phyloP scores from a whole-genome alignment of 2,113 vertebrate species.

The Pholis gunnellus region DNA sequence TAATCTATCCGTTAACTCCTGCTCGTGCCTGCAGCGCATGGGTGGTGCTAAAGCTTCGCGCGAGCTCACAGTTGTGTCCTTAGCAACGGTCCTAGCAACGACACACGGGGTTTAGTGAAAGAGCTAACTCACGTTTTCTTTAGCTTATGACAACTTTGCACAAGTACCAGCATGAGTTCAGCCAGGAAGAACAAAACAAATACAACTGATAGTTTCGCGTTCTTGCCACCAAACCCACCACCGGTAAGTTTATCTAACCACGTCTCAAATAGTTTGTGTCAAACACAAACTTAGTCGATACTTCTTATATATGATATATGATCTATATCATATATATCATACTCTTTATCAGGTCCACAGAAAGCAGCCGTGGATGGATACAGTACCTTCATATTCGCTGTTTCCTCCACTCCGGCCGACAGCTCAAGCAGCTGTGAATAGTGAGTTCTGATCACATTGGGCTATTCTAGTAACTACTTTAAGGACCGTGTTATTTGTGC shows the following conservation, averaged over 20 bases:
- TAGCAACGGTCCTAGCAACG: conserved; percentile 62
- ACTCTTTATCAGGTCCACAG: conserved; percentile 11
- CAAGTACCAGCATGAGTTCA: conserved; percentile 30
- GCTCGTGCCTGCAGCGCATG: too few species aligned
- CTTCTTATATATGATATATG: too few species aligned
- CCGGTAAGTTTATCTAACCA: conserved; percentile 27
- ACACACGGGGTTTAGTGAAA: neutral
- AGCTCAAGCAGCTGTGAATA: neutral
- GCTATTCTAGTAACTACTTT: neutral
- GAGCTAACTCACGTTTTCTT: neutral
- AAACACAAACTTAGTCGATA: neutral
- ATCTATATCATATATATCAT: too few species aligned
- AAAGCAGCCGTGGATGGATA: conserved; percentile 48
- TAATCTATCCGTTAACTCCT: neutral
- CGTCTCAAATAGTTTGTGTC: neutral
- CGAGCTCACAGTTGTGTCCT: conserved; percentile 19
- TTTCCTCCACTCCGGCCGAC: neutral
- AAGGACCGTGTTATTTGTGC: neutral
- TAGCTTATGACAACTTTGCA: conserved; percentile 1
- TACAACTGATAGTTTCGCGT: accelerated
- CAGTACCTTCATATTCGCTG: conserved; percentile 36
- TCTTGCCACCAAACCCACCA: neutral
- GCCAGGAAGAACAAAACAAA: neutral
- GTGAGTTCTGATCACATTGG: conserved; percentile 13
- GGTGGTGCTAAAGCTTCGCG: neutral